Conservation (phyloP, 2,888 invertebrate species). For the Eristalis arbustorum region DNA sequence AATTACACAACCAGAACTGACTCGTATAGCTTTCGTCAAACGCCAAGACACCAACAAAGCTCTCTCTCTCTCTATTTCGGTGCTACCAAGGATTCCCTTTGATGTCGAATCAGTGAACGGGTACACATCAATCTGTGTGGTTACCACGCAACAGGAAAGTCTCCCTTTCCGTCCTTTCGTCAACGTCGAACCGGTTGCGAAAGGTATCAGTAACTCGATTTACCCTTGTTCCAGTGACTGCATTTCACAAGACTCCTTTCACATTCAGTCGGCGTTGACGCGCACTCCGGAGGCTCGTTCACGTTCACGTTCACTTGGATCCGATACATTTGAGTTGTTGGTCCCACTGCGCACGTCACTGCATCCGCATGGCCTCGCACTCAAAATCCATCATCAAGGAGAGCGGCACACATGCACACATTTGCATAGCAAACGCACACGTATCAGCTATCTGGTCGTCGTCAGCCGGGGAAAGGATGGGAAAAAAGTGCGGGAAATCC, state of each 20-base stretch:
- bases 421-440: conserved; percentile 52
- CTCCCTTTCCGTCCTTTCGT: background rate
- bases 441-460: conserved; percentile 1
- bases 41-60: background rate
- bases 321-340: conserved; percentile 8
- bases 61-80: background rate
- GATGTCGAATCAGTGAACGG: background rate
- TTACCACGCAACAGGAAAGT: background rate
- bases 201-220: background rate
- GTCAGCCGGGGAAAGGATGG: conserved; percentile 15
- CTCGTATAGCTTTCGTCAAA: background rate
- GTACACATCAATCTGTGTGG: background rate
- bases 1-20: background rate
- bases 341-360: conserved; percentile 3
- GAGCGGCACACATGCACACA: conserved; percentile 19
- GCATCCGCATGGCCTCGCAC: conserved; percentile 42
- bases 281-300: background rate
- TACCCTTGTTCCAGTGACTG: background rate
- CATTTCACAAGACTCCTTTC: conserved; percentile 9
- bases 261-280: conserved; percentile 35
- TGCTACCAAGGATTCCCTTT: background rate
- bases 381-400: conserved; percentile 43
- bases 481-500: conserved; percentile 23
- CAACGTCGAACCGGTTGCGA: background rate
- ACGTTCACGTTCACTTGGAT: background rate